Evolutionary conservation across 2,113 vertebrate species (phyloP), one percentile per base, ranked within the genome.

Genomic region (Hymenochirus boettgeri): DNA sequence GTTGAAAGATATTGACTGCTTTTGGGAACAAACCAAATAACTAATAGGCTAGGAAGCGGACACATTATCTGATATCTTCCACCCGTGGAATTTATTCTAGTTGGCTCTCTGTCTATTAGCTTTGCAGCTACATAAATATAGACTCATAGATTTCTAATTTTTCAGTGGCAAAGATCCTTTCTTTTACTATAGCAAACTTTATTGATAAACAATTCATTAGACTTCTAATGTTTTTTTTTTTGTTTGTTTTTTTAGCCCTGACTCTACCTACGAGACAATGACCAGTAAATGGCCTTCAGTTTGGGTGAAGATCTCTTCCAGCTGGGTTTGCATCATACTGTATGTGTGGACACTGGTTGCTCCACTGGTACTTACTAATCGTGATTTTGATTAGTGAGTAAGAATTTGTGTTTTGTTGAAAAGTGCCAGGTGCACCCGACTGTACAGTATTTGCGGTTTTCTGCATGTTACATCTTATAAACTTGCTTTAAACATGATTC

Each of bases 281-380:
- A 97, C 92, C 35, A 98, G 95, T 81, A 93, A 90, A 26, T 99
- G 95, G 96, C 95, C 96, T 0, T 91, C 96, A 0, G 96, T 99
- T 59, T 99, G 96, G 96, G 96, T 99, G 83, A 99, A 99, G 83
- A 95, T 99, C 47, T 94, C 89, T 5, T 98, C 95, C 77, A 97
- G 92, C 75, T 99, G 96, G 95, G 93, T 99, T 67, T 96, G 96
- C 77, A 87, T 99, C 0, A 84, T 91, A 33, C 89, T 99, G 0
- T 99, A 99, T 0, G 91, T 96, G 54, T 99, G 96, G 96, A 99
- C 96, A 12, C 87, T 99, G 77, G 89, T 92, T 74, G 96, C 96
- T 2, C 96, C 96, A 0, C 88, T 99, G 72, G 93, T 99, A 73
- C 89, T 99, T 5, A 93, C 92, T 79, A 97, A 97, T 80, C 92